Evolutionary conservation across 2,797 vertebrate species (phyloP), one percentile per base, ranked within the genome.

Genomic region (Telmatherina bonti): DNA sequence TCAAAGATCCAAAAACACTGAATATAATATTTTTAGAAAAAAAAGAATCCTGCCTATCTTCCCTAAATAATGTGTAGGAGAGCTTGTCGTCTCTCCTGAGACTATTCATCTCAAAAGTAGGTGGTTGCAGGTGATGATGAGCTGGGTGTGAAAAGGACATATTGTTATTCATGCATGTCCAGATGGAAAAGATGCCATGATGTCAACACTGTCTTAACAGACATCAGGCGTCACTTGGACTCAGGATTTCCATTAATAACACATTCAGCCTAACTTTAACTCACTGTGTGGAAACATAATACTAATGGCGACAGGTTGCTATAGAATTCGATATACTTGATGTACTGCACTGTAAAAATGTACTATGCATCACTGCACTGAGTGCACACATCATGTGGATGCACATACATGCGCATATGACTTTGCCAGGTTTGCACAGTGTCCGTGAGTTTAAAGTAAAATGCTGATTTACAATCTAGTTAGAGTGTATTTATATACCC

Each of bases 171-270:
- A 65, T 62, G 26, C 61, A 52, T 72, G 55, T 47, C 70, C 72
- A 83, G 72, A 68, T 86, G 82, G 70, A 85, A 67, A 24, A 78
- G 71, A 74, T 49, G 57, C 67, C 33, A 62, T 13, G 74, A 82
- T 85, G 86, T 85, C 81, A 78, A 54, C 84, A 41, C 76, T 70
- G 72, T 84, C 81, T 55, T 82, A 91, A 89, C 88, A 91, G 84
- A 87, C 81, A 78, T 85, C 76, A 77, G 82, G 71, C 74, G 67
- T 66, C 75, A 66, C 65, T 66, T 36, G 56, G 49, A 43, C 58
- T 85, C 81, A 85, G 62, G 27, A 79, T 89, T 90, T 91, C 89
- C 80, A 51, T 26, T 41, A 56, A 60, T 29, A 79, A 56, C 74
- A 54, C 61, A 66, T 12, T 36, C 62, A 59, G 29, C 59, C 69